Percentiles rank a stretch among this genome's conserved stretches.
Conservation (phyloP, 2,888 invertebrate genomes). For the Invenusta paracnida region DNA sequence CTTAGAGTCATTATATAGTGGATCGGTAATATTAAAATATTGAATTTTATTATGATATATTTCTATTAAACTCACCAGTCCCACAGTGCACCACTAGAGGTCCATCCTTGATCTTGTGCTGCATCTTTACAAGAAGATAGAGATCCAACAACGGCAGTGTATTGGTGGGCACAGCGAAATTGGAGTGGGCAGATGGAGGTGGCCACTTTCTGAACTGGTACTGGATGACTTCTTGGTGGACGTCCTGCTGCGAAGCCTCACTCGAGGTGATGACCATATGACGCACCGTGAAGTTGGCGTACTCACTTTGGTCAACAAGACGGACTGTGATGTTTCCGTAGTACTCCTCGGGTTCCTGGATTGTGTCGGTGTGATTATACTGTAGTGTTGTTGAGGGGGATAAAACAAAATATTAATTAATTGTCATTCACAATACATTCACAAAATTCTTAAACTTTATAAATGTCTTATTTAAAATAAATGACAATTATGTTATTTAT, state of each 20-base stretch:
- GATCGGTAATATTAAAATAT: too few species aligned
- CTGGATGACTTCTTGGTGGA: constrained; percentile 45
- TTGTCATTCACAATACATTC: too few species aligned
- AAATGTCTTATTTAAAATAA: too few species aligned
- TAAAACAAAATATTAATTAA: too few species aligned
- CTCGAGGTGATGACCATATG: constrained; percentile 36
- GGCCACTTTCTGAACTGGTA: constrained; percentile 59
- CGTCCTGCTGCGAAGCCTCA: neutral
- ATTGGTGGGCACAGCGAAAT: constrained; percentile 54
- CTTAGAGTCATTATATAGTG: too few species aligned
- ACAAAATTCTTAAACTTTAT: too few species aligned
- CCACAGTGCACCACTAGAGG: constrained; percentile 59
- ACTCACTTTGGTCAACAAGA: constrained; percentile 80
- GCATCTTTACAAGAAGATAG: constrained; percentile 47
- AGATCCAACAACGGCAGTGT: constrained; percentile 56
- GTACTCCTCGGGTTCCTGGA: constrained; percentile 70
- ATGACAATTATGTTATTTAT: too few species aligned
- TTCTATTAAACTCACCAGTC: constrained; percentile 46
- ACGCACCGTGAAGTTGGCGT: constrained; percentile 75
- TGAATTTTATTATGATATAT: too few species aligned
- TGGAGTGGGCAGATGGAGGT: constrained; percentile 54
- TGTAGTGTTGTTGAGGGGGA: neutral
- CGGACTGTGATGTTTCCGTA: constrained; percentile 76
- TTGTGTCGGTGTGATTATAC: constrained; percentile 15
- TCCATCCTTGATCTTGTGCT: constrained; percentile 34